Base-by-base conservation (phyloP, 2,113 vertebrate species). In the Dipodomys merriami region DNA sequence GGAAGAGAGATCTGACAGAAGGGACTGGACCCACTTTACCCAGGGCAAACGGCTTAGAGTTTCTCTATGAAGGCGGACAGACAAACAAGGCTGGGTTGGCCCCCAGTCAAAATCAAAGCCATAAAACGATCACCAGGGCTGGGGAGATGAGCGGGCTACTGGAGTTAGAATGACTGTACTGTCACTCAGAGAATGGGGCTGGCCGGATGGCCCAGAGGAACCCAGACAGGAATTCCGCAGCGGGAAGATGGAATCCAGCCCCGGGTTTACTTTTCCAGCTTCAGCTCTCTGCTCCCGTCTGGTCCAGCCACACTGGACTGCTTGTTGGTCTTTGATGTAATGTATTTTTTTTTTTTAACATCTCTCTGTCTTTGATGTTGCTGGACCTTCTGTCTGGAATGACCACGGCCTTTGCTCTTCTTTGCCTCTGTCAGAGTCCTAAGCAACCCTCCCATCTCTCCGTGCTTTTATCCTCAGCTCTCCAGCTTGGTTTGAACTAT, bases 1-100 rank as follows among this genome's bases (percentile, higher is more conserved):
- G 74, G 87, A 90, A 91, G 82, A 44, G 87, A 95, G 87, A 86
- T 90, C 60, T 85, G 71, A 49, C 81, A 3, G 8, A 90, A 62
- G 76, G 89, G 93, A 81, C 83, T 91, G 69, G 62, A 68, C 64
- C 33, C 84, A 84, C 39, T 53, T 77, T 83, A 91, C 74, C 44
- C 82, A 94, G 65, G 60, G 87, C 30, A 67, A 91, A 86, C 44
- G 80, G 86, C 80, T 95, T 83, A 92, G 93, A 35, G 62, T 74
- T 83, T 92, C 80, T 81, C 92, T 93, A 44, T 33, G n/a, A 80
- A 83, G 64, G 84, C 86, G 88, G 91, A 62, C 76, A 74, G 80
- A 76, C 96, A 96, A 90, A 95, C 91, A 95, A 87, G 82, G 53
- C 53, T 71, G 73, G n/a, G 89, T 94, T 94, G 96, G 96, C 91